These are phyloP conservation scores for Chionoecetes opilio DNA, from an alignment of 1,140 invertebrate genomes.

Conservation along the genomic window DNA sequence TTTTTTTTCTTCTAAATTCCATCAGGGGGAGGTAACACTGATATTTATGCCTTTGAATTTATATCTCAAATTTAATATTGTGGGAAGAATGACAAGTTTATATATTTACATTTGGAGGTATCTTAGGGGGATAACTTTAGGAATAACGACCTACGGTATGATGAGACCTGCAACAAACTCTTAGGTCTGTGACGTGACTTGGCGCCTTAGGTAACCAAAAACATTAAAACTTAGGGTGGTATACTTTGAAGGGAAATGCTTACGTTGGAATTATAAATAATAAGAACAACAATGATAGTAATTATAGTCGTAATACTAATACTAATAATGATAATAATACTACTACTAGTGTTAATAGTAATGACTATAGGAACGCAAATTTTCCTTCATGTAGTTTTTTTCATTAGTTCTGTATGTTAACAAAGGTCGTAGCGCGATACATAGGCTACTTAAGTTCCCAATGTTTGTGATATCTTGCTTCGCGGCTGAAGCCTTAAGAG, in stretches of 20 bases:
- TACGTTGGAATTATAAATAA: neutral
- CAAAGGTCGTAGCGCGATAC: no score
- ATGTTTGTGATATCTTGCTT: no score
- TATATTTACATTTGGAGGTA: slow-evolving; percentile 73
- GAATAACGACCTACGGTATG: slow-evolving; percentile 15
- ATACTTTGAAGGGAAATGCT: slow-evolving; percentile 33
- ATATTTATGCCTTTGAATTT: slow-evolving; percentile 79
- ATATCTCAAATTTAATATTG: slow-evolving; percentile 68
- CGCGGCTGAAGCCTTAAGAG: no score
- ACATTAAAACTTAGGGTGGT: neutral
- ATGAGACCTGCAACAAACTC: neutral
- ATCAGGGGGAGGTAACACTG: slow-evolving; percentile 78
- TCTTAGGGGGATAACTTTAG: slow-evolving; percentile 74
- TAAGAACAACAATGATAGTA: no score
- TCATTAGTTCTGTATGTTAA: no score
- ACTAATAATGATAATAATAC: no score
- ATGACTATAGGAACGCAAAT: no score
- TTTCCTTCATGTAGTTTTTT: no score
- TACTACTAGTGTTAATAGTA: no score
- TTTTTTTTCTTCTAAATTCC: slow-evolving; percentile 61
- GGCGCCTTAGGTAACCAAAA: neutral
- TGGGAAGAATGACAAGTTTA: slow-evolving; percentile 75
- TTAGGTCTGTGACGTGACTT: neutral
- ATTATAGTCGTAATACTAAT: no score
- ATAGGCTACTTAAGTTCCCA: no score